Evolutionary conservation across 2,113 vertebrate genomes (phyloP).

Genomic region (Phaethon lepturus): DNA sequence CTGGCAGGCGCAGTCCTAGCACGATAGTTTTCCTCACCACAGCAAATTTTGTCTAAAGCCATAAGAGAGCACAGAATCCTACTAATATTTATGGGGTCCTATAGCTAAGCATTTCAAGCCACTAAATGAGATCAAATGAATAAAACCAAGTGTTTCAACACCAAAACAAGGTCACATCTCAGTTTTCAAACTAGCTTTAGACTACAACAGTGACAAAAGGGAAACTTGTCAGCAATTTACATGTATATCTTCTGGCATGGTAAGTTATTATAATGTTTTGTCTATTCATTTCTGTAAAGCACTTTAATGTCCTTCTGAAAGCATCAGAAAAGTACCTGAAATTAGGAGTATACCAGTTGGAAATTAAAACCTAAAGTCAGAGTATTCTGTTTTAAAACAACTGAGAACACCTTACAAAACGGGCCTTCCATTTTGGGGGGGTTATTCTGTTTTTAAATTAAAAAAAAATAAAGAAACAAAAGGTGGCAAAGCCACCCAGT

Average conservation of each 20-base stretch:
- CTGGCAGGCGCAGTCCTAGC: fast-evolving
- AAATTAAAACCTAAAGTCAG: neutral
- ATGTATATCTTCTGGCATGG: fast-evolving
- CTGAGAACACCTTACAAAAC: neutral
- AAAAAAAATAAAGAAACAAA: neutral
- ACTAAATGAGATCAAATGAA: neutral
- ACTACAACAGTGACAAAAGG: neutral
- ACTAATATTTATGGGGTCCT: fast-evolving
- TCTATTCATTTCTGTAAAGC: neutral
- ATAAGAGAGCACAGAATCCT: neutral
- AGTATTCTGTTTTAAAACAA: neutral
- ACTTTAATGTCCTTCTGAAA: neutral
- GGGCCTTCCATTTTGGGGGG: neutral
- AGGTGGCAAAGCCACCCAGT: neutral
- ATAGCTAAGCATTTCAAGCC: neutral
- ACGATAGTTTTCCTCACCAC: neutral
- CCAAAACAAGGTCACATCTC: neutral
- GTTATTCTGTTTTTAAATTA: too few relatives aligned
- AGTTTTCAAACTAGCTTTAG: neutral
- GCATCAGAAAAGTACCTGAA: neutral
- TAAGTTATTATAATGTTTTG: neutral
- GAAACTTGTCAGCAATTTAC: neutral
- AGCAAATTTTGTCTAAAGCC: neutral
- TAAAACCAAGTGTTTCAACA: neutral
- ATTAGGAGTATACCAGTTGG: neutral